These are phyloP conservation scores for Pyxicephalus adspersus DNA, from an alignment of 2,113 vertebrate species.

Conservation along the genomic window DNA sequence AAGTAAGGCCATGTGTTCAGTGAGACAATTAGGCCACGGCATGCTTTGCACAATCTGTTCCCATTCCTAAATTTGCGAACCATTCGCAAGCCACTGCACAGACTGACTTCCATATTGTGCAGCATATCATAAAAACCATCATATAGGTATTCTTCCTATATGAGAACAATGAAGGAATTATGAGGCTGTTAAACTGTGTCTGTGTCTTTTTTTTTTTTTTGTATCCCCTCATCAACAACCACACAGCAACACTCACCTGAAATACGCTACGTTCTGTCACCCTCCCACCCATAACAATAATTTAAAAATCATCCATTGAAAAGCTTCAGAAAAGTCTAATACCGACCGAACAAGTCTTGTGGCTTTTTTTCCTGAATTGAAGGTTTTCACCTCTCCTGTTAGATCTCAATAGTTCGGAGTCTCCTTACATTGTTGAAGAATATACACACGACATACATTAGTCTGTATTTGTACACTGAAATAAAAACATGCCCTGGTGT, in stretches of 20 bases:
- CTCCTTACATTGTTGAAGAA: neutral
- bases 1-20: neutral
- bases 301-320: slow-evolving; percentile 49
- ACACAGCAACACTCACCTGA: slow-evolving; percentile 1
- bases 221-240: neutral
- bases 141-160: neutral
- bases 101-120: neutral
- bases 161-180: neutral
- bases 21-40: neutral
- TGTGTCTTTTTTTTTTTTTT: neutral
- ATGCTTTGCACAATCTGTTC: neutral
- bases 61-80: neutral
- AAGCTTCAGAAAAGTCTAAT: slow-evolving; percentile 31
- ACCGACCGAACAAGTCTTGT: slow-evolving; percentile 44
- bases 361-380: slow-evolving; percentile 52
- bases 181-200: neutral
- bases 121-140: neutral
- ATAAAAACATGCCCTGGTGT: neutral
- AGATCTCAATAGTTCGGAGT: neutral
- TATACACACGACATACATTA: slow-evolving; percentile 22
- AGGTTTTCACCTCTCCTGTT: slow-evolving; percentile 25
- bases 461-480: slow-evolving; percentile 2
- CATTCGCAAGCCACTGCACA: no score
- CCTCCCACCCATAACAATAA: slow-evolving; percentile 27
- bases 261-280: slow-evolving; percentile 4